Evolutionary conservation across 2,888 invertebrate genomes (phyloP).

Genomic region (Drosophila multiciliata): DNA sequence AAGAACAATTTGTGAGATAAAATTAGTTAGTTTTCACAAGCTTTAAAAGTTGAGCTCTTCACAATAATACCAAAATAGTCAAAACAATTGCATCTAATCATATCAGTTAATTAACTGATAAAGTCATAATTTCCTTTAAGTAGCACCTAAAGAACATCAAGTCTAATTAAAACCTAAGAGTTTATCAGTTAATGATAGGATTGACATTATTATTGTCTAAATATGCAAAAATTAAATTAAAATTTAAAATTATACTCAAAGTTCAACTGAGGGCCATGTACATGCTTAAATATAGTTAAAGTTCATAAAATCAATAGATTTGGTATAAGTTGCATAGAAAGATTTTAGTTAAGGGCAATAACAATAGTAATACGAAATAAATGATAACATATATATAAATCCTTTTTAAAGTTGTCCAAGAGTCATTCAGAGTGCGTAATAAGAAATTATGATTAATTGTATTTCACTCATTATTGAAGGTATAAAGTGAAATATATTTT

Average conservation of each 20-base stretch:
- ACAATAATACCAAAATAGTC: too few species aligned
- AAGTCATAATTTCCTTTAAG: neutral
- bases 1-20: too few species aligned
- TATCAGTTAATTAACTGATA: slow-evolving; percentile 1
- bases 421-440: neutral
- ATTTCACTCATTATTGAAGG: neutral
- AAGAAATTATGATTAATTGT: neutral
- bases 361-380: too few species aligned
- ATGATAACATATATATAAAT: too few species aligned
- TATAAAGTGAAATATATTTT: neutral
- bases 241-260: neutral
- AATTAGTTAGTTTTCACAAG: too few species aligned
- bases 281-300: too few species aligned
- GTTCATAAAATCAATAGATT: too few species aligned
- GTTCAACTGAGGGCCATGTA: too few species aligned
- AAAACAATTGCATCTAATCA: neutral
- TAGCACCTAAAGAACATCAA: neutral
- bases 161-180: neutral
- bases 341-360: too few species aligned
- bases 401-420: neutral
- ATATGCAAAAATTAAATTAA: neutral
- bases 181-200: neutral
- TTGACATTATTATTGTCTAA: neutral
- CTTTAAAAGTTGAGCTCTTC: too few species aligned
- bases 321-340: too few species aligned